These are phyloP conservation scores for Cnemophilus loriae DNA, from an alignment of 2,113 vertebrate genomes.

Conservation along the genomic window DNA sequence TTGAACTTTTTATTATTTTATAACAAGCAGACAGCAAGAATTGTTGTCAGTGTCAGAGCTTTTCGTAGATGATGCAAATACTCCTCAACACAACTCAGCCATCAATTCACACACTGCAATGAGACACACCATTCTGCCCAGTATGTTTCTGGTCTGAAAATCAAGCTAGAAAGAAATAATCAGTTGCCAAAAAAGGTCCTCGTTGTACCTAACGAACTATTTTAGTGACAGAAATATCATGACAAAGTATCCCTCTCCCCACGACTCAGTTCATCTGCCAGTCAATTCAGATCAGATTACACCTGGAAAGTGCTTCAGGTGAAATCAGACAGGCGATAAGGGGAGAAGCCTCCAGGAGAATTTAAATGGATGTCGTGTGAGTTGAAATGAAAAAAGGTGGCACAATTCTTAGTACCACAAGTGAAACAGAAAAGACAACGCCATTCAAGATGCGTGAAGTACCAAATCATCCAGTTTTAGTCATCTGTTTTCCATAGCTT, in stretches of 20 bases:
- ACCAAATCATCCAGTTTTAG: background rate
- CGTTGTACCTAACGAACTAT: background rate
- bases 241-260: background rate
- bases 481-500: background rate
- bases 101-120: conserved; percentile 10
- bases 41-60: background rate
- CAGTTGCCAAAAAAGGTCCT: background rate
- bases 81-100: conserved; percentile 22
- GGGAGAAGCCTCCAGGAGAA: background rate
- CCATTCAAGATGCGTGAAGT: background rate
- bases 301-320: background rate
- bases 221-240: background rate
- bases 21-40: conserved; percentile 39
- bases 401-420: background rate
- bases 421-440: background rate
- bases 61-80: conserved; percentile 26
- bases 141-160: background rate
- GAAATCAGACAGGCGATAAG: background rate
- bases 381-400: background rate
- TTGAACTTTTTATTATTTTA: background rate
- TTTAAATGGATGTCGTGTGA: background rate
- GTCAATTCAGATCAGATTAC: background rate
- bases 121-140: background rate
- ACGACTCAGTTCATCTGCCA: background rate
- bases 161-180: background rate